Base-by-base conservation (phyloP, 2,797 vertebrate species). In the Enteromius fasciolatus region DNA sequence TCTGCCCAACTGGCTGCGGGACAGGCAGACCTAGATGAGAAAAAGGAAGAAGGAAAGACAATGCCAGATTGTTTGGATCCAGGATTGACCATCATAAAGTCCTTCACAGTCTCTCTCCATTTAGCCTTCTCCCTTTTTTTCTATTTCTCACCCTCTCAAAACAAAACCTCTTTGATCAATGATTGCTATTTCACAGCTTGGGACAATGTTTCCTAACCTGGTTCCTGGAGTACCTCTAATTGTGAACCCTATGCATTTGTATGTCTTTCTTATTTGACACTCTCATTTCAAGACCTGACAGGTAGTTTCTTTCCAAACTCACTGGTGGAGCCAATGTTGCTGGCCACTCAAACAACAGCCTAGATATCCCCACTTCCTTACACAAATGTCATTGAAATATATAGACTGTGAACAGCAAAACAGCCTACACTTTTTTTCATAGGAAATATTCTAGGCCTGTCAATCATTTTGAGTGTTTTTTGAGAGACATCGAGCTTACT, bases 1-100 rank as follows among this genome's bases (percentile, higher is more conserved):
- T 68, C 63, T 57, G 75, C 48, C 76, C 36, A 79, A 75, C 39
- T 79, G 75, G 84, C 86, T 78, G 28, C 10, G 20, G 78, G 68
- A 63, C 76, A 41, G 28, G 31, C 36, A 85, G 69, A 8, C 23
- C 54, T 46, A 67, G 70, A 66, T 68, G n/a, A 79, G 54, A 79
- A 44, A 75, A 11, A 36, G 64, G 20, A 61, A 54, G 52, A 67
- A 67, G 23, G 17, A 63, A 57, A 83, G 70, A 86, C 81, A 85
- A 85, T 80, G 78, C 83, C 81, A 88, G 39, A 67, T 36, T 84
- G 48, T 85, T 84, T 88, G 31, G 41, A 57, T 79, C 23, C 59
- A 61, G 46, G 17, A 59, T 52, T 78, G 31, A 76, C 64, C 48
- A 76, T 39, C 46, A 46, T 67, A 75, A 61, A 82, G 63, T 78